phyloP scores from a whole-genome alignment of 1,140 invertebrate genomes.

The Asobara japonica region DNA sequence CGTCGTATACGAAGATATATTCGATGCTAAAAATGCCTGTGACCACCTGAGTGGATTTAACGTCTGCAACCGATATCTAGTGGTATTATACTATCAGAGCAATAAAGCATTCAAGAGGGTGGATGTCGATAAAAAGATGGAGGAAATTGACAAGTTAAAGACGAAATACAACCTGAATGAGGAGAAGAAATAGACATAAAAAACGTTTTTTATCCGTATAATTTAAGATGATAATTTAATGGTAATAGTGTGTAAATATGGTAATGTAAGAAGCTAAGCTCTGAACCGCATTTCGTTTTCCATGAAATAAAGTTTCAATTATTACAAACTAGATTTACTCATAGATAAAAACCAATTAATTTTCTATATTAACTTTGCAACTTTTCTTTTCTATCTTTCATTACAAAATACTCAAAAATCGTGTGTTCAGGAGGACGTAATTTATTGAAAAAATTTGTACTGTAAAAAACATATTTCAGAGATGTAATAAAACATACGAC shows the following conservation, averaged over 20 bases:
- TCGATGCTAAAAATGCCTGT: conserved; percentile 99
- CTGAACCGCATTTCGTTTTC: background rate
- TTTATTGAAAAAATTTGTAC: no score
- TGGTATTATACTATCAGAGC: conserved; percentile 96
- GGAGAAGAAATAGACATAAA: conserved; percentile 64
- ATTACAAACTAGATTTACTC: no score
- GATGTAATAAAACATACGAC: no score
- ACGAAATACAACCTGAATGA: conserved; percentile 86
- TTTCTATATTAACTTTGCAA: no score
- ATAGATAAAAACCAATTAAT: no score
- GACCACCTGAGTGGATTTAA: conserved; percentile 99
- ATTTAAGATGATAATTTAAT: conserved; percentile 11
- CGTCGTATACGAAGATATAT: conserved; percentile 99
- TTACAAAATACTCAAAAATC: no score
- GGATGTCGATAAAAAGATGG: conserved; percentile 96
- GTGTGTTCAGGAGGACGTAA: no score
- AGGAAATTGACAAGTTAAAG: conserved; percentile 97
- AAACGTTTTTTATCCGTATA: background rate
- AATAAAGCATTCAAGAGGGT: conserved; percentile 96
- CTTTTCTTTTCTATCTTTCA: no score
- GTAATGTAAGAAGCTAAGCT: background rate
- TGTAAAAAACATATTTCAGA: no score
- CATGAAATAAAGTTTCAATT: background rate
- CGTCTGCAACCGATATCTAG: conserved; percentile 97
- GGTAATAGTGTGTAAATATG: conserved; percentile 1